Evolutionary conservation across 2,797 vertebrate species (phyloP).

Genomic region (Australoheros facetus): DNA sequence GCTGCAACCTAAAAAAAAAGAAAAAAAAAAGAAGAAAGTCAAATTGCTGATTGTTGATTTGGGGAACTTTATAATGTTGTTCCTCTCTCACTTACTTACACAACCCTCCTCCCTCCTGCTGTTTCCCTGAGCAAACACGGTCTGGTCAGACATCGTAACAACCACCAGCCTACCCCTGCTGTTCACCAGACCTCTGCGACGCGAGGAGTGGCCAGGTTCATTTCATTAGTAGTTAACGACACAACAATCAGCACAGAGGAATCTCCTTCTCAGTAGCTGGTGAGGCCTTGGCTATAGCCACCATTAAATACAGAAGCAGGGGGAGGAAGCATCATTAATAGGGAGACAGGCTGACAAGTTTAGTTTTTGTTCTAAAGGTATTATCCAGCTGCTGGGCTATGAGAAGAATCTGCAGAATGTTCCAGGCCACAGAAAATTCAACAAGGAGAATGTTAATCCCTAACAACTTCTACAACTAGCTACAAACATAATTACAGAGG

Average conservation of each 20-base stretch:
- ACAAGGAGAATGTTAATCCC: slow-evolving; percentile 73
- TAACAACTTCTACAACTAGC: slow-evolving; percentile 56
- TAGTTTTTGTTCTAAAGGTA: slow-evolving; percentile 55
- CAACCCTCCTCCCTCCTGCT: slow-evolving; percentile 55
- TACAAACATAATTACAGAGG: slow-evolving; percentile 19
- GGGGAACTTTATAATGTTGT: slow-evolving; percentile 43
- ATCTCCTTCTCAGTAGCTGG: slow-evolving; percentile 24
- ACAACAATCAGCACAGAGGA: slow-evolving; percentile 20
- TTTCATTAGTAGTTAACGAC: slow-evolving; percentile 53
- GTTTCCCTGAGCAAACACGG: slow-evolving; percentile 61
- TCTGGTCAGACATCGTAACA: slow-evolving; percentile 60
- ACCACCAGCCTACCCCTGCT: slow-evolving; percentile 41
- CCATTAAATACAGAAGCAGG: slow-evolving; percentile 11
- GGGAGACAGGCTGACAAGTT: slow-evolving; percentile 33
- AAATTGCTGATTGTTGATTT: slow-evolving; percentile 15
- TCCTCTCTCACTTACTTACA: slow-evolving; percentile 71
- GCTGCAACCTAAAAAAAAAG: background rate
- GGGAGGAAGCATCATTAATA: slow-evolving; percentile 6
- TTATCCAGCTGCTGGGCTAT: slow-evolving; percentile 57
- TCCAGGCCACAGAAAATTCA: slow-evolving; percentile 58
- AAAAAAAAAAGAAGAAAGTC: slow-evolving; percentile 8
- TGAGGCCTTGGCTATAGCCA: slow-evolving; percentile 17
- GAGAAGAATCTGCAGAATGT: slow-evolving; percentile 78
- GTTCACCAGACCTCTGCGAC: slow-evolving; percentile 51
- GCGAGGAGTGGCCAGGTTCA: slow-evolving; percentile 18